Percentiles rank a stretch among this genome's conserved stretches.
These are phyloP conservation scores for Xyrauchen texanus DNA, from an alignment of 2,113 vertebrate genomes.

Conservation along the genomic window DNA sequence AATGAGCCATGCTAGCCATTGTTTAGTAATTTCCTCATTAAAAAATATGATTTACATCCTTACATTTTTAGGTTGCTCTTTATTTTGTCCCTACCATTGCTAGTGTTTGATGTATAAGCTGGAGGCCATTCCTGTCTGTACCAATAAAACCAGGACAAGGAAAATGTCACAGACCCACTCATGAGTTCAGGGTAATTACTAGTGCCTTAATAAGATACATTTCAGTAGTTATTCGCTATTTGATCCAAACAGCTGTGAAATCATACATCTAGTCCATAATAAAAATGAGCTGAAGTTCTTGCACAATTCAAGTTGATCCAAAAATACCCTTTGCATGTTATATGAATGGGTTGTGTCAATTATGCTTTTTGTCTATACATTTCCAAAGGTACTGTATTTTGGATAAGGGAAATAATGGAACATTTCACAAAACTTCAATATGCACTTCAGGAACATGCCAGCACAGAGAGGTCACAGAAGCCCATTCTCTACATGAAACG, in stretches of 20 bases:
- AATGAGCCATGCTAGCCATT: too few species aligned
- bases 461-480: background rate
- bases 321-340: too few species aligned
- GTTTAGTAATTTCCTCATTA: too few species aligned
- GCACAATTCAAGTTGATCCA: too few species aligned
- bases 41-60: background rate
- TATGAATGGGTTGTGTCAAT: too few species aligned
- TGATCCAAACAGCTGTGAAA: conserved; percentile 23
- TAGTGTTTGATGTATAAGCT: conserved; percentile 5
- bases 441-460: too few species aligned
- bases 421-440: too few species aligned
- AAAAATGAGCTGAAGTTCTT: background rate
- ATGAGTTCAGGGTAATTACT: conserved; percentile 53
- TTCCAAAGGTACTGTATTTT: too few species aligned
- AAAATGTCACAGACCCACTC: conserved; percentile 50
- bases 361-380: too few species aligned
- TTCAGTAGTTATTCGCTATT: conserved; percentile 29
- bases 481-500: background rate
- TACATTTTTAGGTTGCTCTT: background rate
- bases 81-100: background rate
- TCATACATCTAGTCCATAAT: background rate
- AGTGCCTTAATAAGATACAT: background rate
- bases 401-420: too few species aligned
- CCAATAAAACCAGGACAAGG: conserved; percentile 39
- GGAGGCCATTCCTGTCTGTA: conserved; percentile 38